Conservation (phyloP, 2,888 invertebrate species). For the Prosapia bicincta region DNA sequence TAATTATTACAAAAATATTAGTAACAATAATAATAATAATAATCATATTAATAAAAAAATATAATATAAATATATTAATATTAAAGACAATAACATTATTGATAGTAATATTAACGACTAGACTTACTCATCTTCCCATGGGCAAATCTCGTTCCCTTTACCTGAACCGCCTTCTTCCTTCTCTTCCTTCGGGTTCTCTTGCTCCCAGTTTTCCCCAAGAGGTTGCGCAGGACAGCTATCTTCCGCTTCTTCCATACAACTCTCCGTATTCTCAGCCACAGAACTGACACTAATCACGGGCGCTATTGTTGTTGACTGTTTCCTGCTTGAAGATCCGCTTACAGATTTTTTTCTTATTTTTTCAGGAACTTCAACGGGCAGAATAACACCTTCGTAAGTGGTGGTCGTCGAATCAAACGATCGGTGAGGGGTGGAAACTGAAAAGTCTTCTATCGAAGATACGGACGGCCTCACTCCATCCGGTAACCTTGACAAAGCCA, state of each 20-base stretch:
- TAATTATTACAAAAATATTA: no score
- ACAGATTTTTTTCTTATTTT: constrained; percentile 33
- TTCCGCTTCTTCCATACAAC: constrained; percentile 21
- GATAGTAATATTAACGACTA: constrained; percentile 26
- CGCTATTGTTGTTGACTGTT: constrained; percentile 50
- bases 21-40: no score
- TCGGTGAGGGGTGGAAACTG: constrained; percentile 40
- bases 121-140: constrained; percentile 96
- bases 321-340: constrained; percentile 41
- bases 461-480: constrained; percentile 45
- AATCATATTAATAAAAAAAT: no score
- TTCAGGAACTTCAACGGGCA: constrained; percentile 24
- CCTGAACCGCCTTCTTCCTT: constrained; percentile 30
- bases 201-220: constrained; percentile 24
- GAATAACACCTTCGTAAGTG: constrained; percentile 45
- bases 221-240: constrained; percentile 17
- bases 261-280: constrained; percentile 56
- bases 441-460: constrained; percentile 50
- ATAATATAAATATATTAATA: neutral
- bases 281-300: constrained; percentile 71
- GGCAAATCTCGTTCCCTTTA: constrained; percentile 66
- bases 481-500: constrained; percentile 45
- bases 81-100: no score
- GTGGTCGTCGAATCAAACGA: constrained; percentile 42
- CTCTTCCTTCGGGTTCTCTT: constrained; percentile 27